A percentile compares a stretch with the other conserved stretches of the same genome.
Evolutionary conservation across 2,888 invertebrate genomes (phyloP).

Genomic region (Leptinotarsa rubiginosa): DNA sequence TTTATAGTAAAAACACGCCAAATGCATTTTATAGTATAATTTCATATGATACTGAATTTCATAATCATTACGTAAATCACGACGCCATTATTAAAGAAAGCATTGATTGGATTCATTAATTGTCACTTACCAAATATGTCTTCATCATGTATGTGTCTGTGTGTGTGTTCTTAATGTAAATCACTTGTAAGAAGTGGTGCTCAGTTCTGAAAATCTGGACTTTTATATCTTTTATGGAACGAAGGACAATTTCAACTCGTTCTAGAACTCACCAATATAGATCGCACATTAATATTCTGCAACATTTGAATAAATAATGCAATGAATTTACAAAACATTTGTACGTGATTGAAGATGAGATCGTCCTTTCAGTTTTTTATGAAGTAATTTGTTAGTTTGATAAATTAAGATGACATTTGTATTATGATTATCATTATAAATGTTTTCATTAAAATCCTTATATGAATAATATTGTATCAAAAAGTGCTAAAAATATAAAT

Average conservation of each 20-base stretch:
- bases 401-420: background rate
- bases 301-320: background rate
- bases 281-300: constrained; percentile 24
- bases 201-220: constrained; percentile 23
- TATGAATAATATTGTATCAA: too few relatives aligned
- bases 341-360: background rate
- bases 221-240: constrained; percentile 32
- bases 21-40: too few relatives aligned
- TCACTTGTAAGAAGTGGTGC: constrained; percentile 42
- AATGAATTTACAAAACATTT: background rate
- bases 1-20: too few relatives aligned
- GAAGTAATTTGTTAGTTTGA: background rate
- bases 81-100: too few relatives aligned
- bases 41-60: too few relatives aligned
- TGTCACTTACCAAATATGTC: constrained; percentile 43
- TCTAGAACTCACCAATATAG: constrained; percentile 26
- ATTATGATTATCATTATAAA: too few relatives aligned
- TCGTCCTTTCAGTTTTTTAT: background rate
- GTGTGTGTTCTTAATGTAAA: constrained; percentile 25
- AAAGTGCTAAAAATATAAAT: too few relatives aligned
- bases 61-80: too few relatives aligned
- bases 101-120: background rate
- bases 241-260: constrained; percentile 35
- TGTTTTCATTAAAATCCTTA: too few relatives aligned
- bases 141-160: constrained; percentile 36